Percentiles rank a stretch among this genome's conserved stretches.
phyloP scores from a whole-genome alignment of 2,888 invertebrate genomes.

The Latrodectus elegans region DNA sequence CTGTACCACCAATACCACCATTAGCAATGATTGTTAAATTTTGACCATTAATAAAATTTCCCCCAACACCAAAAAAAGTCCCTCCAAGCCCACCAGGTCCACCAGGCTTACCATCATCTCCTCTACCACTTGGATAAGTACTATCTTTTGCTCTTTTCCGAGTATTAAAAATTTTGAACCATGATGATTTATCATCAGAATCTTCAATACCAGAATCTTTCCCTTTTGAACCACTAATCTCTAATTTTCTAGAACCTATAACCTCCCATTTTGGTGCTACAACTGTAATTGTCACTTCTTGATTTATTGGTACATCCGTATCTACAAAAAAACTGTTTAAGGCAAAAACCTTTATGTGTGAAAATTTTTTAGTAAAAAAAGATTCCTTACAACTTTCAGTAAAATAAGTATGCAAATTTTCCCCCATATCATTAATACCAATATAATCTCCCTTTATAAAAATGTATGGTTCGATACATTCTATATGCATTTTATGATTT shows the following conservation, averaged over 20 bases:
- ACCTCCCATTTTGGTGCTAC: slow-evolving; percentile 32
- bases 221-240: background rate
- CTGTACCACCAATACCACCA: slow-evolving; percentile 21
- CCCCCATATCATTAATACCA: background rate
- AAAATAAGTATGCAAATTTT: background rate
- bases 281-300: background rate
- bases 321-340: slow-evolving; percentile 4
- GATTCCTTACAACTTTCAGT: background rate
- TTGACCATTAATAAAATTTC: background rate
- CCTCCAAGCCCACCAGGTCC: slow-evolving; percentile 11
- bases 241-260: background rate
- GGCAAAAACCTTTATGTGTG: slow-evolving; percentile 12
- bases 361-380: slow-evolving; percentile 11
- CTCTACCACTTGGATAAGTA: background rate
- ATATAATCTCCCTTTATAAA: slow-evolving; percentile 11
- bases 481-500: slow-evolving; percentile 2
- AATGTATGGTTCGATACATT: slow-evolving; percentile 4
- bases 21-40: slow-evolving; percentile 7
- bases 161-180: background rate
- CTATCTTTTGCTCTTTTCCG: background rate
- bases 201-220: background rate
- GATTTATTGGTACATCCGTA: background rate
- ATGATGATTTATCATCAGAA: background rate
- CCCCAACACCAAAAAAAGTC: slow-evolving; percentile 24
- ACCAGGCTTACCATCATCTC: slow-evolving; percentile 7